phyloP scores from a whole-genome alignment of 2,888 invertebrate species.

The Sthenelais limicola region DNA sequence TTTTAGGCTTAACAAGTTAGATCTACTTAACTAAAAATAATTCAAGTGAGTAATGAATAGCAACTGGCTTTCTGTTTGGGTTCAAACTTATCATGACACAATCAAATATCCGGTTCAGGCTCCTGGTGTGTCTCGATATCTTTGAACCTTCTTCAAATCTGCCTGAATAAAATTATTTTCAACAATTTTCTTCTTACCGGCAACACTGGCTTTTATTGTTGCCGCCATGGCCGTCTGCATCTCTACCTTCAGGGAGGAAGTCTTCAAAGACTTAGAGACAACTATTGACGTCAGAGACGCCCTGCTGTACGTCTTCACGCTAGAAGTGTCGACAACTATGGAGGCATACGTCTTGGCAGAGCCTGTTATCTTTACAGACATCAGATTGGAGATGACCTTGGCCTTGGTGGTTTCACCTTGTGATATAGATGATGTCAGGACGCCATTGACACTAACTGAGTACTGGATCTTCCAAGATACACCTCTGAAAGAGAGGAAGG shows the following conservation, averaged over 20 bases:
- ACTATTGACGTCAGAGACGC: neutral
- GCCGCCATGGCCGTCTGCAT: neutral
- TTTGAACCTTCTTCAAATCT: no score
- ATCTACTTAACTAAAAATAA: no score
- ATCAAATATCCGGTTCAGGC: no score
- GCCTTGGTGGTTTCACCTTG: neutral
- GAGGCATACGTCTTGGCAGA: neutral
- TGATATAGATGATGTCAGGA: neutral
- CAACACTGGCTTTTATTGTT: neutral
- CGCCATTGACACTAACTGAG: conserved; percentile 10
- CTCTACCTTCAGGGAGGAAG: neutral
- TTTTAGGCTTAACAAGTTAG: no score
- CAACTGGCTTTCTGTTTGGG: no score
- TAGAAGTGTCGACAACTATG: neutral
- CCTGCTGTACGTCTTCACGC: no score
- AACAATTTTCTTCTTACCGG: neutral
- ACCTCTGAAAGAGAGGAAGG: neutral
- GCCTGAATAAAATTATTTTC: no score
- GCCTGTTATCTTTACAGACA: neutral
- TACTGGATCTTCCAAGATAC: neutral
- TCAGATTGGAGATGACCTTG: neutral
- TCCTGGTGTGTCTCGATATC: no score
- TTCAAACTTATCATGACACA: no score
- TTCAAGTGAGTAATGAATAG: no score
- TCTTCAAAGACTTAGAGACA: neutral